Evolutionary conservation across 2,797 vertebrate species (phyloP), one percentile per base, ranked within the genome.

Genomic region (Tiaroga cobitis): DNA sequence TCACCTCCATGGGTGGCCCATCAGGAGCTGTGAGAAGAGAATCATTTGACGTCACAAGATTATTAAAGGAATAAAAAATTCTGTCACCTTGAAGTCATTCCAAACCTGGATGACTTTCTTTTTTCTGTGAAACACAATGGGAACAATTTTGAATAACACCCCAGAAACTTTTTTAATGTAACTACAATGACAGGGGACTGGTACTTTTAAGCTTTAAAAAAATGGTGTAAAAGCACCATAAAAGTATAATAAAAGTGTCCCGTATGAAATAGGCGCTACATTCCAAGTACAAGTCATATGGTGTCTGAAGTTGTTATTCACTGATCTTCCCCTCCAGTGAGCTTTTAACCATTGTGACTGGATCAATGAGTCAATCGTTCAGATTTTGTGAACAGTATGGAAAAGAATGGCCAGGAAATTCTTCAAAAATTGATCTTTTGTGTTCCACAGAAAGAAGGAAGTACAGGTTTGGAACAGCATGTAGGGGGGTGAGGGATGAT

Each of bases 1-100:
- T 97, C 78, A 99, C 98, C 1, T 99, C 98, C 96, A 99, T 96
- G 0, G 98, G 98, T 34, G 98, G 97, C 21, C 98, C 98, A 24
- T 99, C 98, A 0, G 98, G 98, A 92, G 98, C 98, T 99, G 91
- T 0, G 8, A 68, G 41, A 18, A 69, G 6, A 75, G 82, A 77
- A 49, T 9, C 24, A 76, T 2, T 10, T 49, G 16, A 76, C 4
- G 13, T 65, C 59, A 84, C 32, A 51, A n/a, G 79, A 74, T 54
- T 41, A 83, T 59, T 74, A 78, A 82, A 75, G 4, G 49, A 69
- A 34, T 16, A 26, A 8, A 59, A 19, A 15, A 11, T 63, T 24
- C 10, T 51, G 26, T 51, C 16, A 51, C 26, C 26, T 74, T 10
- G 0, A 73, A 32, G 49, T 75, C 49, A 76, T 24, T 56, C 5